phyloP scores from a whole-genome alignment of 2,113 vertebrate genomes.

The Genyomyrus donnyi region DNA sequence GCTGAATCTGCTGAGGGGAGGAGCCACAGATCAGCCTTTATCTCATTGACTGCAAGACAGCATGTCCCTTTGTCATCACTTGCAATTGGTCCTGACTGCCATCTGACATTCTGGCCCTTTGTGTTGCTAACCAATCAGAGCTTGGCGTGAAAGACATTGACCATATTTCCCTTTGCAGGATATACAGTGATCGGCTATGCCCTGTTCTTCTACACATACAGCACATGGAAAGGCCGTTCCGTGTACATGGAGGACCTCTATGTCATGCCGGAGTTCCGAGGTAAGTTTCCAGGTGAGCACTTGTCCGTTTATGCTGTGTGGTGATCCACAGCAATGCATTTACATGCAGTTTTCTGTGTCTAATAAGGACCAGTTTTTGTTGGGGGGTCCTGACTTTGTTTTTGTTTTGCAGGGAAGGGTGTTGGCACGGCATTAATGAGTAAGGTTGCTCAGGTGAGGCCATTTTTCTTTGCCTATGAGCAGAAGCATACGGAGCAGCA shows the following conservation, averaged over 20 bases:
- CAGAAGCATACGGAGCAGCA: background rate
- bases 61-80: background rate
- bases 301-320: background rate
- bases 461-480: background rate
- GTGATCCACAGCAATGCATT: background rate
- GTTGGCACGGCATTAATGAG: conserved; percentile 61
- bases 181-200: conserved; percentile 59
- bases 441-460: conserved; percentile 62
- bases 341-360: background rate
- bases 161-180: conserved; percentile 39
- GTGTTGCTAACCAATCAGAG: background rate
- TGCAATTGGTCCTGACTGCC: background rate
- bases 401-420: conserved; percentile 54
- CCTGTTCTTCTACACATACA: conserved; percentile 71
- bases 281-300: conserved; percentile 40
- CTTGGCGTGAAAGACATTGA: background rate
- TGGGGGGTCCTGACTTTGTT: background rate
- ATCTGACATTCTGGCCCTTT: background rate
- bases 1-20: background rate
- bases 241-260: conserved; percentile 77
- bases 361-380: background rate
- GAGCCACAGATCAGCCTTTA: background rate
- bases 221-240: conserved; percentile 58
- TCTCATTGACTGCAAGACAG: background rate
- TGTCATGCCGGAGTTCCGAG: conserved; percentile 72